Base-by-base conservation (phyloP, 2,113 vertebrate genomes). In the Tichodroma muraria region DNA sequence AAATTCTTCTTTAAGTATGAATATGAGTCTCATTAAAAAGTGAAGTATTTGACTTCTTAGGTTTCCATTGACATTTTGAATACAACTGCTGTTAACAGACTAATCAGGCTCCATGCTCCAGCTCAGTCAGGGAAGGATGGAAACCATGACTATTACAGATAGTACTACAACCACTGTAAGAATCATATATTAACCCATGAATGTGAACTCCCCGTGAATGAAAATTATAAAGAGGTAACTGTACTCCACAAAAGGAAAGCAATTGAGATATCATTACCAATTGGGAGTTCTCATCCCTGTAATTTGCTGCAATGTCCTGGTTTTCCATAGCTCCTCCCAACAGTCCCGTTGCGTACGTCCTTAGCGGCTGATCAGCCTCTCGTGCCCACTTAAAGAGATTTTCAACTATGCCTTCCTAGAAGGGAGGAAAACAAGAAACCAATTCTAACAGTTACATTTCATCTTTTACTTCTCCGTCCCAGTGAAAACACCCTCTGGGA, bases 271-370 rank as follows among this genome's bases (percentile, higher is more conserved):
- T 91, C 40, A 83, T 98, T 97, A 99, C 99, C 98, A 99, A 50
- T 47, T 99, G 98, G 13, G 99, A 99, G 97, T 99, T 99, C 97
- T 99, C 99, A 72, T 99, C 99, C 68, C 99, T 98, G 94, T 99
- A 99, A 97, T 99, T 99, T 64, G 99, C 99, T 95, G 99, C 99
- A 77, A 99, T 99, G 95, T 99, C 99, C 97, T 99, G 99, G 96
- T 99, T 99, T 98, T 99, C 99, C 99, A 99, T 99, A 90, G 99
- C 99, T 56, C 99, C 99, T n/a, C 99, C 99, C 80, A 99, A 96
- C 35, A 99, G 97, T 54, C 99, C 99, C 1, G 99, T 99, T 83
- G 99, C 99, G 1, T 99, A 99, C 0, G 99, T 99, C 91, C 99
- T 98, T 52, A 99, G 97, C 0, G 99, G 99, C 80, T 99, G 99